These are phyloP conservation scores for Aradophagus sp. DNA, from an alignment of 1,140 invertebrate species.

Conservation along the genomic window DNA sequence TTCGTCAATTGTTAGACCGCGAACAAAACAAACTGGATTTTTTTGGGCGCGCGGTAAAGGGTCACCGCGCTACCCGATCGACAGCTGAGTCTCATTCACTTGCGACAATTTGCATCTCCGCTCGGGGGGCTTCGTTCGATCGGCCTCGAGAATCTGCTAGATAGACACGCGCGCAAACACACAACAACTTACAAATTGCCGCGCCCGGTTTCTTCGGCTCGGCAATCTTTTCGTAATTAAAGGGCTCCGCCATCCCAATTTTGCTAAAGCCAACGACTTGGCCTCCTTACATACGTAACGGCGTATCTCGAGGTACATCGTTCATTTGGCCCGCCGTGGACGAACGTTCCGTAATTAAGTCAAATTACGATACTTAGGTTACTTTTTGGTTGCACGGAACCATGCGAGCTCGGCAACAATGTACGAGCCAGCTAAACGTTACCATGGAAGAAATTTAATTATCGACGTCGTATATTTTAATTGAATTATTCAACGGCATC, in stretches of 20 bases:
- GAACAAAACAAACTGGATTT: slow-evolving; percentile 36
- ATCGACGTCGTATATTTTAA: too few relatives aligned
- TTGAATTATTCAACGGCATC: too few relatives aligned
- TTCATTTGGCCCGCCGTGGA: too few relatives aligned
- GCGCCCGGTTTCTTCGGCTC: slow-evolving; percentile 62
- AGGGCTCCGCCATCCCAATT: slow-evolving; percentile 39
- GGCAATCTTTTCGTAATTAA: slow-evolving; percentile 68
- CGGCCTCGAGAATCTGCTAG: slow-evolving; percentile 52
- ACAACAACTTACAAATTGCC: slow-evolving; percentile 37
- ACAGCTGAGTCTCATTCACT: slow-evolving; percentile 66
- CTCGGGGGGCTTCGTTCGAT: slow-evolving; percentile 50
- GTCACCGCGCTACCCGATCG: slow-evolving; percentile 37
- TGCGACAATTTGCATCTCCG: slow-evolving; percentile 71
- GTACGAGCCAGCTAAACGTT: too few relatives aligned
- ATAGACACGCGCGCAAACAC: slow-evolving; percentile 24
- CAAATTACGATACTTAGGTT: too few relatives aligned
- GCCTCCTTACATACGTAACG: background rate
- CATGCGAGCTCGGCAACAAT: too few relatives aligned
- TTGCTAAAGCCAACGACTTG: slow-evolving; percentile 10
- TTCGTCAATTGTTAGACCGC: slow-evolving; percentile 29
- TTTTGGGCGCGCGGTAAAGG: slow-evolving; percentile 27
- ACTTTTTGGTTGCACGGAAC: too few relatives aligned
- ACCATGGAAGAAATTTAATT: too few relatives aligned
- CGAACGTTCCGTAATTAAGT: too few relatives aligned
- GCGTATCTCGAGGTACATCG: slow-evolving; percentile 1